Base-by-base conservation (phyloP, 2,797 vertebrate species). In the Onychomys leucogaster region DNA sequence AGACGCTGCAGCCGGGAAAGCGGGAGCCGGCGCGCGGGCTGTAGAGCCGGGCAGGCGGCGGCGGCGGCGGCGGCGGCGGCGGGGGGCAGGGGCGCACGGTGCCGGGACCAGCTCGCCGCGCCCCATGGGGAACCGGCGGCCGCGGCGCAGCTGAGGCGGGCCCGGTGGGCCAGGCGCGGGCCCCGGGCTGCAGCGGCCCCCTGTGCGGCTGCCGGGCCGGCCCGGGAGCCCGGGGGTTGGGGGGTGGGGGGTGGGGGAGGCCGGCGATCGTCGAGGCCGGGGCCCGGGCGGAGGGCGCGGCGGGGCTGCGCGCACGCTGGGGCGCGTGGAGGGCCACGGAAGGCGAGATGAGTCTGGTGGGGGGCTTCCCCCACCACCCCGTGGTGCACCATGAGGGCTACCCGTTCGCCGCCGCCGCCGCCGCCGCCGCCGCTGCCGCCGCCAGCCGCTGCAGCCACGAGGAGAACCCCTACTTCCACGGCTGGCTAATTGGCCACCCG, bases 341-440 rank as follows among this genome's bases (percentile, higher is more conserved):
- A 85, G 90, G 97, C 94, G 97, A 98, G 87, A 99, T 99, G 99
- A 99, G 99, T 99, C 98, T 99, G 59, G 99, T 99, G 41, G 99
- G 99, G 97, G 99, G 99, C 94, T 99, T 99, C 96, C 99, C 99
- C 97, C 99, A 99, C 99, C 99, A 99, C 98, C 99, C 99, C 81
- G 99, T 99, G 99, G 99, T 99, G 98, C 99, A 99, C 98, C 99
- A 99, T 98, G 99, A 99, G 97, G 99, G 99, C 97, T 99, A 99
- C 85, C 99, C 99, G 52, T 98, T 99, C 95, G 99, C 99, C 34
- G 99, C 99, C 4, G 99, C 99, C 0, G 99, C 99, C 19, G 99
- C 99, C 0, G 99, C 99, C 0, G 99, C 99, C 0, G 99, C 99
- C 0, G 99, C 99, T 0, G 99, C 99, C 5, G 99, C 99, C 59